These are phyloP conservation scores for Temnopleurus reevesii DNA, from an alignment of 53 echinoderm and acorn worm genomes.

Conservation along the genomic window DNA sequence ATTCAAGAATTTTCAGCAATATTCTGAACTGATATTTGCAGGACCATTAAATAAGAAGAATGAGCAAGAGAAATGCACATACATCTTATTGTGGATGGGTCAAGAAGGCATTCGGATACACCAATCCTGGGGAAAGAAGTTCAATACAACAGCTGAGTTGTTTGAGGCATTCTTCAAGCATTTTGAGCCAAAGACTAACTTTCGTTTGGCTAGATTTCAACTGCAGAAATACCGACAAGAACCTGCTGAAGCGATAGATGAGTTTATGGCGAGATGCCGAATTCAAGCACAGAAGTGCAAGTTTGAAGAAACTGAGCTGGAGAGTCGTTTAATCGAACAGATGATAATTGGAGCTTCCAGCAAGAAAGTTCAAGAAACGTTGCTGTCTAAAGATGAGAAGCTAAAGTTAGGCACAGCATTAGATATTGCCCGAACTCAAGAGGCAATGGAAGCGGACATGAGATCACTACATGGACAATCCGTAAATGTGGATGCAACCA, in stretches of 20 bases:
- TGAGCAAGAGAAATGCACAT: neutral
- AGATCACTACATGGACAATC: neutral
- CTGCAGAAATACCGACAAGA: neutral
- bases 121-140: neutral
- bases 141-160: neutral
- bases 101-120: neutral
- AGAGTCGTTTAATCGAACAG: neutral
- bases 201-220: neutral
- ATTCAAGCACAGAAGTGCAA: constrained; percentile 8
- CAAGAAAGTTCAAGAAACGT: neutral
- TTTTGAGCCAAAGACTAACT: neutral
- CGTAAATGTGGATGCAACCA: neutral
- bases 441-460: neutral
- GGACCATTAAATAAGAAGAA: neutral
- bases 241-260: neutral
- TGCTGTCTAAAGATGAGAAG: neutral
- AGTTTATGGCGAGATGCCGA: neutral
- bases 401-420: neutral
- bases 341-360: neutral
- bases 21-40: neutral
- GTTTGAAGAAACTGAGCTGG: neutral
- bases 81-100: neutral
- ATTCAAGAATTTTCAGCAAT: neutral
- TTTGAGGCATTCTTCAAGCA: neutral
- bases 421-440: neutral